Conservation (phyloP, 2,113 vertebrate genomes). For the Platysteira castanea region DNA sequence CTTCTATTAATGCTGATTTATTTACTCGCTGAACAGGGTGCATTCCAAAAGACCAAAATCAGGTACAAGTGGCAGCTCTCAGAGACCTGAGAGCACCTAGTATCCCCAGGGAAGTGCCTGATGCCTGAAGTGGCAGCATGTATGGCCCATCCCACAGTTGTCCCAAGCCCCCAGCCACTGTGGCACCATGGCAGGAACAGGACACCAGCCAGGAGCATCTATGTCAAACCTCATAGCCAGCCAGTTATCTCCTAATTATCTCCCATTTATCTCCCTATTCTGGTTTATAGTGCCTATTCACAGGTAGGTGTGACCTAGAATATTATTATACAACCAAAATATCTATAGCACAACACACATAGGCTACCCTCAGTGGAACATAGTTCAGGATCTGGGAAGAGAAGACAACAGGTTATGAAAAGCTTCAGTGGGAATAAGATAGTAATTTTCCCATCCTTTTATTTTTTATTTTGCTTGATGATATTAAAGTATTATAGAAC, state of each 20-base stretch:
- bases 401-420: background rate
- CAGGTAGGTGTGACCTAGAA: background rate
- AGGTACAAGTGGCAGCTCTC: background rate
- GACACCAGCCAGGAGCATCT: background rate
- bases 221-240: background rate
- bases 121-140: background rate
- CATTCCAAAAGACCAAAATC: background rate
- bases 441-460: background rate
- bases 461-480: background rate
- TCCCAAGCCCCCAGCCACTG: fast-evolving
- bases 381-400: background rate
- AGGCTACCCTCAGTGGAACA: background rate
- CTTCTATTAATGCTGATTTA: background rate
- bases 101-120: fast-evolving
- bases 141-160: background rate
- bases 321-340: background rate
- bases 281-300: background rate
- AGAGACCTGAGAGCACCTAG: background rate
- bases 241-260: background rate
- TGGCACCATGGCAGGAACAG: background rate
- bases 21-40: background rate
- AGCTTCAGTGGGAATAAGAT: background rate
- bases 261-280: background rate
- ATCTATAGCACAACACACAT: background rate
- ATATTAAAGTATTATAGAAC: background rate